Conservation (phyloP, 2,888 invertebrate genomes). For the Exocentrus adspersus region DNA sequence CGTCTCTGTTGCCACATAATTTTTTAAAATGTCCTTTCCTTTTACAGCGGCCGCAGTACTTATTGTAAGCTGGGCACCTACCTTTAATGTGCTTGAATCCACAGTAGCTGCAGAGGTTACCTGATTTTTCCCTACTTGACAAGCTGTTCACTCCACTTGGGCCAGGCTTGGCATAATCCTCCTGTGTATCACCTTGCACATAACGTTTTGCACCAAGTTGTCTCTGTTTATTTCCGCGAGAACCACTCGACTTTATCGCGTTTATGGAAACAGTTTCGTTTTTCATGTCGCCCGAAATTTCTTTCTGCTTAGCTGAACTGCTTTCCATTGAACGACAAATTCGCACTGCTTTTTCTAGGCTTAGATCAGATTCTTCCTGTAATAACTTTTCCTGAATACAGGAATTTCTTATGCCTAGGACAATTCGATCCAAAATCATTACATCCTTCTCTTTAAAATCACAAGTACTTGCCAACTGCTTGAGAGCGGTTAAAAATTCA, state of each 20-base stretch:
- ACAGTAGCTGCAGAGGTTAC: background rate
- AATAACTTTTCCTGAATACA: slow-evolving; percentile 32
- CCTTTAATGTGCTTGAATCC: background rate
- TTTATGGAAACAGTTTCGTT: background rate
- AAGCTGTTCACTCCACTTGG: background rate
- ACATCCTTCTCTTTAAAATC: too few relatives aligned
- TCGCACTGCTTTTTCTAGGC: slow-evolving; percentile 26
- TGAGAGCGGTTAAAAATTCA: slow-evolving; percentile 36
- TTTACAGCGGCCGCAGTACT: background rate
- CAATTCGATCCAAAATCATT: too few relatives aligned
- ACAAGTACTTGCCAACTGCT: too few relatives aligned
- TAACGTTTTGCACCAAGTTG: background rate
- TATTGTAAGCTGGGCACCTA: background rate
- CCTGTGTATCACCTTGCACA: background rate
- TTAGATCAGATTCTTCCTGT: slow-evolving; percentile 22
- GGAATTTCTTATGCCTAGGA: slow-evolving; percentile 23
- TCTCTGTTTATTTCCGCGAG: background rate
- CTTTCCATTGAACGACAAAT: slow-evolving; percentile 33
- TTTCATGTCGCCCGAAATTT: slow-evolving; percentile 16
- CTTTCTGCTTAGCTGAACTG: slow-evolving; percentile 24
- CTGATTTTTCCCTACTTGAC: background rate
- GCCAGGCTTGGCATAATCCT: background rate
- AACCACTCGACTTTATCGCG: background rate
- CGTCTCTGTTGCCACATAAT: background rate
- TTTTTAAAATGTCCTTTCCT: slow-evolving; percentile 3